These are phyloP conservation scores for Leptinotarsa texana DNA, from an alignment of 1,140 invertebrate genomes.

Conservation along the genomic window DNA sequence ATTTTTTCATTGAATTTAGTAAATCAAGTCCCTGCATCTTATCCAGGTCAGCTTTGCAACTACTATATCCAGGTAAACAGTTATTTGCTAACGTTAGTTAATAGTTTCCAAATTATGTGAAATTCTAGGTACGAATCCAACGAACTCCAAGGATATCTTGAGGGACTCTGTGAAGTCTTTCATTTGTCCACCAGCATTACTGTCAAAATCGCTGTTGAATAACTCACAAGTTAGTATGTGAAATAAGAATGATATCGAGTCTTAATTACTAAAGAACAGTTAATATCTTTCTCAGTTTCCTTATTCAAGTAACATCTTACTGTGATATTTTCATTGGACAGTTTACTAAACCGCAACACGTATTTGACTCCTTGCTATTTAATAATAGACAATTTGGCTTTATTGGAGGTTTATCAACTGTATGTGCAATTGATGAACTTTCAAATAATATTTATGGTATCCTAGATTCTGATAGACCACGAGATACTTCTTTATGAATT, in stretches of 20 bases:
- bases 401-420: no score
- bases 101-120: background rate
- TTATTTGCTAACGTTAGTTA: background rate
- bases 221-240: slow-evolving; percentile 43
- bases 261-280: no score
- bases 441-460: no score
- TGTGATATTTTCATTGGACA: no score
- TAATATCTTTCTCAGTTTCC: no score
- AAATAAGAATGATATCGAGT: background rate
- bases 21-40: slow-evolving; percentile 88
- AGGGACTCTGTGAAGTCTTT: slow-evolving; percentile 84
- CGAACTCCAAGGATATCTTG: slow-evolving; percentile 77
- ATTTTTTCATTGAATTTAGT: slow-evolving; percentile 93
- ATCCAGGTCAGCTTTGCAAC: slow-evolving; percentile 89
- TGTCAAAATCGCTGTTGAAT: slow-evolving; percentile 51
- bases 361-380: no score
- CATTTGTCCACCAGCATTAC: slow-evolving; percentile 83
- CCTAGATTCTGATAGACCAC: no score
- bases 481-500: no score
- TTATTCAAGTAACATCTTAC: no score
- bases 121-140: slow-evolving; percentile 52
- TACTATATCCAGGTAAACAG: slow-evolving; percentile 66
- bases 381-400: no score
- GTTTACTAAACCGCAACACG: no score
- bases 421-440: no score